Base-by-base conservation (phyloP, 2,888 invertebrate species). In the Chironomus tentans region DNA sequence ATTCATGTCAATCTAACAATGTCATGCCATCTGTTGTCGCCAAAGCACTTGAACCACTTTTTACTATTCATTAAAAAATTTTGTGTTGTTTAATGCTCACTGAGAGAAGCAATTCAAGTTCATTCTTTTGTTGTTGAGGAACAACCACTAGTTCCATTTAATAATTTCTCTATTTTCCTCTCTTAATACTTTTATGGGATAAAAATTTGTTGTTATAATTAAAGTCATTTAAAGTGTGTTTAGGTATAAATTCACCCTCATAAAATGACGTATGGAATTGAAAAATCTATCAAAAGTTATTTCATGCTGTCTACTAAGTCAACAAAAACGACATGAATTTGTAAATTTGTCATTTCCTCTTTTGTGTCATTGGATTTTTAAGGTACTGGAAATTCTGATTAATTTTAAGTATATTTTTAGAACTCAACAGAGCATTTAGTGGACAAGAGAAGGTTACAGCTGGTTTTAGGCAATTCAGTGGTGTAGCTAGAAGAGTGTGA, bases 1-100 rank as follows among this genome's bases (percentile, higher is more conserved):
- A n/a, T 15, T 68, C 38, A n/a, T 28, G n/a, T 13, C 48, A 22
- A 15, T 18, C 73, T 28, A 68, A 68, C 74, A 74, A 68, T 74
- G 68, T 74, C 74, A 61, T 71, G 22, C 74, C 74, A 74, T 74
- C 74, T 74, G 74, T 74, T 74, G 68, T 74, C 74, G 48, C 48
- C 74, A n/a, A n/a, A 56, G 68, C 74, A 74, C 74, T 74, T 74
- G 74, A 74, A 74, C 74, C 48, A 74, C 74, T 48, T 70, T 28
- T 73, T 38, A 46, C 38, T 38, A 38, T 38, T 56, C 56, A 46
- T 69, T 46, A 7, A 15, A 48, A 70, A 18, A 18, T 18, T 18
- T 56, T 56, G 3, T 38, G 38, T 70, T 70, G 21, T 70, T 56
- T 72, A 28, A 28, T 38, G 38, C 38, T 38, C 38, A 38, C 10